Conservation (phyloP, 1,140 invertebrate species). For the Glomeris maerens region DNA sequence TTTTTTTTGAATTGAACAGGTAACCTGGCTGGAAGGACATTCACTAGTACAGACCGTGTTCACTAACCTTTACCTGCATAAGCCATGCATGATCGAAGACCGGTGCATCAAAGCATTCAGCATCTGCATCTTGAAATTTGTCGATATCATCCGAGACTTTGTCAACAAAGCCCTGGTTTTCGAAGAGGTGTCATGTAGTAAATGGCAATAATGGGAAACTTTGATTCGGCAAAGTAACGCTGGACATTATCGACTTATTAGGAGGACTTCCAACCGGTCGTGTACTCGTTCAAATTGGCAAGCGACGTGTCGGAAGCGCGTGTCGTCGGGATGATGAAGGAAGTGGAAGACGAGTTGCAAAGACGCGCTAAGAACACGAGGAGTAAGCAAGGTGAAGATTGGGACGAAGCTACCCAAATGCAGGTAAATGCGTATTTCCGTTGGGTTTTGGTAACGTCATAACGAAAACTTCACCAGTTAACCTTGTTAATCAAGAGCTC, state of each 20-base stretch:
- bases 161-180: slow-evolving; percentile 49
- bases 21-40: slow-evolving; percentile 88
- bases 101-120: slow-evolving; percentile 71
- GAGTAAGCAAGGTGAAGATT: slow-evolving; percentile 29
- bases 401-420: slow-evolving; percentile 24
- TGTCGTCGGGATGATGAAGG: slow-evolving; percentile 64
- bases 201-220: too few relatives aligned
- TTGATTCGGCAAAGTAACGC: too few relatives aligned
- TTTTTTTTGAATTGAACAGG: slow-evolving; percentile 20
- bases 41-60: slow-evolving; percentile 94
- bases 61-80: slow-evolving; percentile 89
- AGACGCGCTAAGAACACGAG: slow-evolving; percentile 40
- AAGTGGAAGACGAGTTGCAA: slow-evolving; percentile 82
- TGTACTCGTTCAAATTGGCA: slow-evolving; percentile 78
- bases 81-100: slow-evolving; percentile 70
- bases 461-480: too few relatives aligned
- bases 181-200: slow-evolving; percentile 33
- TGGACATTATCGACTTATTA: slow-evolving; percentile 31
- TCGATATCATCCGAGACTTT: slow-evolving; percentile 79
- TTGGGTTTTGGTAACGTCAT: too few relatives aligned
- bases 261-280: slow-evolving; percentile 89
- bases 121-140: slow-evolving; percentile 73
- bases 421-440: too few relatives aligned
- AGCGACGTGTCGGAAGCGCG: slow-evolving; percentile 67
- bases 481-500: too few relatives aligned